These are phyloP conservation scores for Passer montanus DNA, from an alignment of 2,113 vertebrate species.

Conservation along the genomic window DNA sequence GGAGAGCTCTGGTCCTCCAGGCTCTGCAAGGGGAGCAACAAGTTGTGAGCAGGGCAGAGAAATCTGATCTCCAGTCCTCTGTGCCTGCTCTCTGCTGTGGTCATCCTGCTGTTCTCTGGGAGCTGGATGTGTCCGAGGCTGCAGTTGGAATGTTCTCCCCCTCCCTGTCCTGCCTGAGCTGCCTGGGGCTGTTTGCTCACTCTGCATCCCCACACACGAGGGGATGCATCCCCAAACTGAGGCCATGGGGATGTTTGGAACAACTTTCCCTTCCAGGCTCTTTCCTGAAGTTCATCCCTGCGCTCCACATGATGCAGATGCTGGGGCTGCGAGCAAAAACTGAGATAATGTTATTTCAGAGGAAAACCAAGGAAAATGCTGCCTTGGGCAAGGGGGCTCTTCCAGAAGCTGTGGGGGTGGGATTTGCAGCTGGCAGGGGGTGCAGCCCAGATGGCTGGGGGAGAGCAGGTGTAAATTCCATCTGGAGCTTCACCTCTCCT, in stretches of 20 bases:
- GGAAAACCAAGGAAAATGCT: not conserved
- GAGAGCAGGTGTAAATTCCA: slow-evolving; percentile 34
- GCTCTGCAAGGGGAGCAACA: not conserved
- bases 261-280: not conserved
- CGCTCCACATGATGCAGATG: not conserved
- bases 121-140: not conserved
- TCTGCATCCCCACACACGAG: not conserved
- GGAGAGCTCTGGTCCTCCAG: not conserved
- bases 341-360: not conserved
- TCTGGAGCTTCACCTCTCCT: slow-evolving; percentile 38
- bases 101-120: not conserved
- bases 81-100: not conserved
- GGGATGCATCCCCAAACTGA: too few relatives aligned
- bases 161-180: not conserved
- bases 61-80: fast-evolving
- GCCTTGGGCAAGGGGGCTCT: not conserved
- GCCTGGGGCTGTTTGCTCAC: not conserved
- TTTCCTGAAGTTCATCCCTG: not conserved
- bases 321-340: not conserved
- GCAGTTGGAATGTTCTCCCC: not conserved
- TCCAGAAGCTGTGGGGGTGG: not conserved
- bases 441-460: slow-evolving; percentile 19
- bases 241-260: not conserved
- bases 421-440: slow-evolving; percentile 22
- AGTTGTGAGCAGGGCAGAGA: not conserved